Percentiles rank a stretch among this genome's conserved stretches.
Evolutionary conservation across 2,113 vertebrate genomes (phyloP).

Genomic region (Passer domesticus): DNA sequence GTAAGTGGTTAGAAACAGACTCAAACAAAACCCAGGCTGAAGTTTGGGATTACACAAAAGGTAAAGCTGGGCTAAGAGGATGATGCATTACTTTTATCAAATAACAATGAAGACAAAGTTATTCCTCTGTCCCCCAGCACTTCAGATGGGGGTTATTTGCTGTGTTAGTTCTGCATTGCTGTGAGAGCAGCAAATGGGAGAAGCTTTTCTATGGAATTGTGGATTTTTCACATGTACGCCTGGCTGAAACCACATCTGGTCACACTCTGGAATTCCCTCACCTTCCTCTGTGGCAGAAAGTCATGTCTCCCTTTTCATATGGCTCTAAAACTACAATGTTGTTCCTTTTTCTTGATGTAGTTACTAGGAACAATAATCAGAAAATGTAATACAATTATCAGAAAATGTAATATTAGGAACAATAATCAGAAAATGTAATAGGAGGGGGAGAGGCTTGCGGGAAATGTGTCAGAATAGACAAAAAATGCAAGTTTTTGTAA

Average conservation of each 20-base stretch:
- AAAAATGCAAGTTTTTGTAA: not conserved
- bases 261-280: not conserved
- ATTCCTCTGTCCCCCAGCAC: not conserved
- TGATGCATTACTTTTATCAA: not conserved
- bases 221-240: fast-evolving
- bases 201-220: not conserved
- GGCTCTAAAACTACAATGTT: not conserved
- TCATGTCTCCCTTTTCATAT: not conserved
- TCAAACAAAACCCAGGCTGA: not conserved
- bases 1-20: not conserved
- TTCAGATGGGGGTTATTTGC: not conserved
- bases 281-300: not conserved
- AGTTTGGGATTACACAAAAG: not conserved
- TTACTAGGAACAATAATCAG: not conserved
- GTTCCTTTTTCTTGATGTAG: not conserved
- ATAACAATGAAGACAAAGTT: not conserved
- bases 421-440: too few relatives aligned
- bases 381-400: not conserved
- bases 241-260: not conserved
- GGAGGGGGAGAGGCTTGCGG: not conserved
- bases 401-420: too few relatives aligned
- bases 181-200: not conserved
- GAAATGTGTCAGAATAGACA: not conserved
- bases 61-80: not conserved
- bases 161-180: not conserved